Evolutionary conservation across 2,113 vertebrate species (phyloP).

Genomic region (Colinus virginianus): DNA sequence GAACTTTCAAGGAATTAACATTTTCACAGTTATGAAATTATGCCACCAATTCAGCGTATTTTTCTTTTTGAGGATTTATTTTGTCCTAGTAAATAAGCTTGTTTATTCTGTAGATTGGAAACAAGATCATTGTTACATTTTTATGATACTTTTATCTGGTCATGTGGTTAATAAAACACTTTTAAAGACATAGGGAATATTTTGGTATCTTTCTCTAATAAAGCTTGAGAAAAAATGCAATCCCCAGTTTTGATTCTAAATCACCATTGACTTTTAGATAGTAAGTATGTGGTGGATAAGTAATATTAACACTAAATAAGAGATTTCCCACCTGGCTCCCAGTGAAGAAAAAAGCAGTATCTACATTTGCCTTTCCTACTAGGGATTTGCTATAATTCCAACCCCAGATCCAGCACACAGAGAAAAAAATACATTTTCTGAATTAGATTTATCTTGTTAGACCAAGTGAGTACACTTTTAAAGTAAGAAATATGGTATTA

Average conservation of each 20-base stretch:
- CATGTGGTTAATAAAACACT: neutral
- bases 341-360: too few relatives aligned
- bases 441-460: neutral
- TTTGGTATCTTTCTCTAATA: constrained; percentile 3
- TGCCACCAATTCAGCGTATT: neutral
- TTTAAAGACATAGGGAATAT: neutral
- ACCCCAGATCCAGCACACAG: neutral
- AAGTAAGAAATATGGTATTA: neutral
- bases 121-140: neutral
- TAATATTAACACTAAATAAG: neutral
- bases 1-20: neutral
- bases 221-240: neutral
- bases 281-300: neutral
- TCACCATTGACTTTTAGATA: neutral
- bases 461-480: rapidly evolving
- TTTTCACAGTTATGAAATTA: constrained; percentile 34
- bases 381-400: neutral
- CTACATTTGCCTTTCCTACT: neutral
- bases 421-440: neutral
- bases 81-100: neutral
- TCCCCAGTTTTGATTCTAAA: constrained; percentile 10
- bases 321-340: too few relatives aligned
- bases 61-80: neutral
- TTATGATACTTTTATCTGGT: constrained; percentile 5
- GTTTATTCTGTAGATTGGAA: constrained; percentile 27